These are phyloP conservation scores for Lepilemur ruficaudatus DNA, from an alignment of 2,797 vertebrate genomes.

Conservation along the genomic window DNA sequence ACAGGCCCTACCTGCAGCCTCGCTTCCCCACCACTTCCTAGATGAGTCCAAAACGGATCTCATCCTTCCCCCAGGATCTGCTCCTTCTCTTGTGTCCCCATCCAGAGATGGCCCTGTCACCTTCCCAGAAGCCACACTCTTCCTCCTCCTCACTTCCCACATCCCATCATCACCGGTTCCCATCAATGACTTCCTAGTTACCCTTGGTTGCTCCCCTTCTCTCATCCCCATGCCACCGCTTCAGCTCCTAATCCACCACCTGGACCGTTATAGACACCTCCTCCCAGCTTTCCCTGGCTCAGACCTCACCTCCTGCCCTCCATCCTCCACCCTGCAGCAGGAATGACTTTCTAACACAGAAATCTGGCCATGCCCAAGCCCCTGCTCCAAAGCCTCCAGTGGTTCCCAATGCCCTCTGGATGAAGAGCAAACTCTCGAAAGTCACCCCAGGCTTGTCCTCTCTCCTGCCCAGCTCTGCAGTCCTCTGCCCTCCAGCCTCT, in stretches of 20 bases:
- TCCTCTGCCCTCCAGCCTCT: not conserved
- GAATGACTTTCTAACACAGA: not conserved
- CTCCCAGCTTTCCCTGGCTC: not conserved
- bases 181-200: not conserved
- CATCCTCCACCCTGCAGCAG: not conserved
- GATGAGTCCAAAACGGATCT: not conserved
- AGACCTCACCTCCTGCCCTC: not conserved
- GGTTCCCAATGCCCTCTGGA: not conserved
- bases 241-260: not conserved
- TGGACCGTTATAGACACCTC: not conserved
- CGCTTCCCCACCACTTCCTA: not conserved
- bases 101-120: not conserved
- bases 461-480: not conserved
- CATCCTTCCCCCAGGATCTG: not conserved
- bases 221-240: not conserved
- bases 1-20: accelerated
- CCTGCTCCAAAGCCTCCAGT: not conserved
- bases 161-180: not conserved
- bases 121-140: not conserved
- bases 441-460: not conserved
- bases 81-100: not conserved
- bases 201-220: not conserved
- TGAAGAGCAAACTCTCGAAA: not conserved
- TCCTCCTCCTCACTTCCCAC: not conserved
- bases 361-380: not conserved